These are phyloP conservation scores for Bos indicus DNA, from an alignment of 2,113 vertebrate genomes.

Conservation along the genomic window DNA sequence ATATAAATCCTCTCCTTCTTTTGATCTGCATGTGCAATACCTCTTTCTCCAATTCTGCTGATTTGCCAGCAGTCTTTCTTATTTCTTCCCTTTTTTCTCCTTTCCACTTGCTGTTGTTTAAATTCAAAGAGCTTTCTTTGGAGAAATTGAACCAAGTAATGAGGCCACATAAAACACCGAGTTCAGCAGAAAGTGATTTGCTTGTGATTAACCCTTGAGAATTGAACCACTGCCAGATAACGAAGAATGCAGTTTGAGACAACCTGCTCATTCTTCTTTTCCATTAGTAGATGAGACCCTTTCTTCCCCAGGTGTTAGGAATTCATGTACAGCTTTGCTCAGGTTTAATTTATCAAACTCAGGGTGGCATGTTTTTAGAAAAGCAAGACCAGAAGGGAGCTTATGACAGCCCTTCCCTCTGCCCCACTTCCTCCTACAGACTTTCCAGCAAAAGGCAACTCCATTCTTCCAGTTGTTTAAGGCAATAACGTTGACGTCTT, in stretches of 20 bases:
- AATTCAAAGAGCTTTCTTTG: conserved; percentile 61
- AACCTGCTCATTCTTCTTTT: conserved; percentile 63
- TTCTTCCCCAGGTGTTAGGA: conserved; percentile 15
- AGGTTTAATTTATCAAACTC: conserved; percentile 24
- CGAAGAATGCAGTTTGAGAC: conserved; percentile 43
- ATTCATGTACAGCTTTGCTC: conserved; percentile 36
- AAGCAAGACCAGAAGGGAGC: background rate
- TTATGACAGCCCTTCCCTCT: background rate
- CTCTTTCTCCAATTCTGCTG: background rate
- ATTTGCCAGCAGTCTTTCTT: conserved; percentile 35
- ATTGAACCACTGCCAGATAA: conserved; percentile 60
- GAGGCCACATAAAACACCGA: conserved; percentile 68
- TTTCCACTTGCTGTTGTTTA: conserved; percentile 34
- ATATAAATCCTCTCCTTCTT: background rate
- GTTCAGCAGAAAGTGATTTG: conserved; percentile 72
- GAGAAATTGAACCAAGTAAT: conserved; percentile 63
- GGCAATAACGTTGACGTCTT: background rate
- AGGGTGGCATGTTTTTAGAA: background rate
- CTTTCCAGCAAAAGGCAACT: background rate
- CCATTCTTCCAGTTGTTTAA: background rate
- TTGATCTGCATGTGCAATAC: background rate
- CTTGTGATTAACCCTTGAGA: conserved; percentile 74
- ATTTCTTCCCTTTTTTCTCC: background rate
- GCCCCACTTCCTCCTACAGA: background rate
- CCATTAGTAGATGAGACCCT: conserved; percentile 23